Percentiles rank a stretch among this genome's conserved stretches.
phyloP scores from a whole-genome alignment of 37 sponge, comb jelly and placozoan species.

The Lycopodina hypogea region DNA sequence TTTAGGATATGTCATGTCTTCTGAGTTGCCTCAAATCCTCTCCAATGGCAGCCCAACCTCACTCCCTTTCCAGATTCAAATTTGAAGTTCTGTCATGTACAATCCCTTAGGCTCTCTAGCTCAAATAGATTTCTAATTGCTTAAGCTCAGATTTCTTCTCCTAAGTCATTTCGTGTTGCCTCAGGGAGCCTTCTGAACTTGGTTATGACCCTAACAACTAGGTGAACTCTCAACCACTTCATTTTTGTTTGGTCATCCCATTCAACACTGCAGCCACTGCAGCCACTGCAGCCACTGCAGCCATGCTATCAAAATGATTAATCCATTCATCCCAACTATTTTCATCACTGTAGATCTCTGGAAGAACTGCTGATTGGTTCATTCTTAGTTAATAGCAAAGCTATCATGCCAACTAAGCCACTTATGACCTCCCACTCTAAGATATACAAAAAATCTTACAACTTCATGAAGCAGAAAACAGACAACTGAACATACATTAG shows the following conservation, averaged over 20 bases:
- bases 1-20: slow-evolving; percentile 30
- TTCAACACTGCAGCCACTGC: too few relatives aligned
- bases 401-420: not conserved
- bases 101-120: slow-evolving; percentile 7
- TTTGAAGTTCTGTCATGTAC: slow-evolving; percentile 38
- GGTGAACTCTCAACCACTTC: too few relatives aligned
- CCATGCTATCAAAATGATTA: too few relatives aligned
- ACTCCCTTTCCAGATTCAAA: slow-evolving; percentile 13
- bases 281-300: too few relatives aligned
- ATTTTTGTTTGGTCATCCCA: too few relatives aligned
- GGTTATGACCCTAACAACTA: slow-evolving; percentile 7
- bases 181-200: slow-evolving; percentile 18
- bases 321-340: slow-evolving; percentile 34
- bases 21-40: too few relatives aligned
- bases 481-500: too few relatives aligned
- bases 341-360: slow-evolving; percentile 9
- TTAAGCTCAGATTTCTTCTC: too few relatives aligned
- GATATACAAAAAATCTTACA: too few relatives aligned
- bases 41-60: slow-evolving; percentile 46
- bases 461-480: not conserved
- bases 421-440: too few relatives aligned
- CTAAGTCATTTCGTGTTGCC: slow-evolving; percentile 9
- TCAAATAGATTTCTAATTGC: too few relatives aligned
- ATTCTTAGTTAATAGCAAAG: slow-evolving; percentile 2
- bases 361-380: too few relatives aligned